Evolutionary conservation across 2,113 vertebrate species (phyloP).

Genomic region (Porphyrio hochstetteri): DNA sequence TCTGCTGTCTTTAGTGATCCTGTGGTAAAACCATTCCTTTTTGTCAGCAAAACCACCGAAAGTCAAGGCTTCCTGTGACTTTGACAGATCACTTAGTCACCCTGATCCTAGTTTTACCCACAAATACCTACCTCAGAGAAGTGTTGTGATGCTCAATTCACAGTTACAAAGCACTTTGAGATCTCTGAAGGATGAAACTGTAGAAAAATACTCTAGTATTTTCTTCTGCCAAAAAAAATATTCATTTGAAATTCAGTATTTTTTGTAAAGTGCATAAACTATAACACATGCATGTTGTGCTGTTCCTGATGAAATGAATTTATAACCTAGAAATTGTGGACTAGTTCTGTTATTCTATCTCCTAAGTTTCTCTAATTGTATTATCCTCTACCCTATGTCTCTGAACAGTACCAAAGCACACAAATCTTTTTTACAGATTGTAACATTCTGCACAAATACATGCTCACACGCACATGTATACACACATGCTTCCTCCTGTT

Average conservation of each 20-base stretch:
- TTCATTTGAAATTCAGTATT: neutral
- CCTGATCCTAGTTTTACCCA: neutral
- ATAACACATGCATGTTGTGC: neutral
- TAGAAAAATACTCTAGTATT: neutral
- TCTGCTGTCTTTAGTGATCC: neutral
- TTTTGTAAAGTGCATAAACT: neutral
- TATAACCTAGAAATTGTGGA: conserved; percentile 12
- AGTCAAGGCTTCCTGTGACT: neutral
- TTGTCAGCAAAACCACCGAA: neutral
- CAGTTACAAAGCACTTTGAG: neutral
- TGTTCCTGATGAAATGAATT: conserved; percentile 30
- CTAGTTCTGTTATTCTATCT: conserved; percentile 19
- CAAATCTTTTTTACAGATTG: neutral
- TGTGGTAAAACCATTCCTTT: neutral
- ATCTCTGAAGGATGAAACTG: neutral
- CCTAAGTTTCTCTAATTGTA: neutral
- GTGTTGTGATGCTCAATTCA: neutral
- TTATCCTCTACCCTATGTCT: conserved; percentile 32
- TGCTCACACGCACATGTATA: neutral
- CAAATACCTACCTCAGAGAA: neutral
- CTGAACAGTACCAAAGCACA: conserved; percentile 23
- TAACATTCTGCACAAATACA: conserved; percentile 3
- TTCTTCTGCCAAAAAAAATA: neutral
- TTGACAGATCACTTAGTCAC: neutral
- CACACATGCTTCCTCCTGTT: neutral